A percentile compares a stretch with the other conserved stretches of the same genome.
phyloP scores from a whole-genome alignment of 2,888 invertebrate genomes.

The Napeogenes sylphis region DNA sequence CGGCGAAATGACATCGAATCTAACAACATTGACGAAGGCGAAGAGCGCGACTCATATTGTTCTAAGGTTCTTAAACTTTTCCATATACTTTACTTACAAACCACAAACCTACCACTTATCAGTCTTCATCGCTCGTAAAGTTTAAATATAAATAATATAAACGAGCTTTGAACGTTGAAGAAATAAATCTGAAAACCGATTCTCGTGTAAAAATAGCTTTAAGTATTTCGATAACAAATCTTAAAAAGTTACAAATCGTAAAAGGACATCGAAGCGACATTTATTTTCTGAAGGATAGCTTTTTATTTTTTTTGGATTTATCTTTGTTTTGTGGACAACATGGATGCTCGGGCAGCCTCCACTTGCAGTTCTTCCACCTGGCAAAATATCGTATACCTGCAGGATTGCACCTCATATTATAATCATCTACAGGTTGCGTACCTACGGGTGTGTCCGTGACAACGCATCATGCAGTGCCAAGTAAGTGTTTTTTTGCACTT shows the following conservation, averaged over 20 bases:
- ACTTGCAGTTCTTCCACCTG: constrained; percentile 90
- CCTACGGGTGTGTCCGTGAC: constrained; percentile 55
- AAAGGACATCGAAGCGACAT: constrained; percentile 65
- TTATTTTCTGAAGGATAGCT: constrained; percentile 74
- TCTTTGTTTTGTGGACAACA: constrained; percentile 81
- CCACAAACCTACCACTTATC: constrained; percentile 68
- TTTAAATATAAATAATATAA: constrained; percentile 64
- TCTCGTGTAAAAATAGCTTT: constrained; percentile 73
- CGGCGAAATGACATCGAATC: constrained; percentile 65
- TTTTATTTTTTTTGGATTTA: constrained; percentile 72
- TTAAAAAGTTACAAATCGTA: constrained; percentile 64
- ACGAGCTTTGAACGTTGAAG: constrained; percentile 59
- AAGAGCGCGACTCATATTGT: constrained; percentile 53
- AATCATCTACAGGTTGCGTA: constrained; percentile 73
- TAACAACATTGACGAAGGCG: constrained; percentile 67
- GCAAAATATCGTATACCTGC: constrained; percentile 89
- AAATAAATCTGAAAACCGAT: constrained; percentile 57
- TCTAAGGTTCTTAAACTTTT: constrained; percentile 54
- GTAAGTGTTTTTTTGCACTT: constrained; percentile 27
- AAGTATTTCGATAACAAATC: constrained; percentile 58
- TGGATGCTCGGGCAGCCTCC: constrained; percentile 83
- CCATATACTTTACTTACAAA: constrained; percentile 61
- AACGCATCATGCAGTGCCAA: constrained; percentile 54
- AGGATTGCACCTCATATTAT: constrained; percentile 77
- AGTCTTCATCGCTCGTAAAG: constrained; percentile 75